Evolutionary conservation across 2,888 invertebrate species (phyloP).

Genomic region (Chesias legatella): DNA sequence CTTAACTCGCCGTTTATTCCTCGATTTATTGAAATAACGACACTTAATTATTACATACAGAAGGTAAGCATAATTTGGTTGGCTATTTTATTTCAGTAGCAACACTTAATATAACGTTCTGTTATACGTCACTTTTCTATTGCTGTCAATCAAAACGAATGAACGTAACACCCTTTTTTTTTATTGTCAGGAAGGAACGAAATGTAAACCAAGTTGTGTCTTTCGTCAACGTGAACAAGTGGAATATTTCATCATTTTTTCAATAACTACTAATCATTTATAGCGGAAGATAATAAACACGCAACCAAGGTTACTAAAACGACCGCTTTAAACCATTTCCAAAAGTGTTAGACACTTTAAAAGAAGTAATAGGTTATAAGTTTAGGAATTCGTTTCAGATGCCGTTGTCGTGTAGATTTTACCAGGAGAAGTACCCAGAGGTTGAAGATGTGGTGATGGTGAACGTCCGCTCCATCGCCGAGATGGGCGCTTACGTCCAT

Average conservation of each 20-base stretch:
- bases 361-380: constrained; percentile 57
- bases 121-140: no score
- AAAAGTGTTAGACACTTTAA: constrained; percentile 7
- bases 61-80: no score
- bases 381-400: constrained; percentile 73
- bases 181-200: no score
- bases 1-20: no score
- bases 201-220: constrained; percentile 41
- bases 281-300: constrained; percentile 34
- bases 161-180: no score
- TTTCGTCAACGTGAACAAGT: constrained; percentile 70
- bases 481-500: constrained; percentile 99
- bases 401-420: constrained; percentile 97
- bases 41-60: no score
- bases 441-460: constrained; percentile 99
- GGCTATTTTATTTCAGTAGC: no score
- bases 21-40: no score
- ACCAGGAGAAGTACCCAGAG: constrained; percentile 98
- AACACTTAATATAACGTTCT: no score
- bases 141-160: no score
- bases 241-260: constrained; percentile 59
- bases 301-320: constrained; percentile 45
- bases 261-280: constrained; percentile 34
- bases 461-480: constrained; percentile 98
- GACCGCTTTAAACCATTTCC: not conserved